Conservation (phyloP, 2,888 invertebrate genomes). For the Eilema sororculum region DNA sequence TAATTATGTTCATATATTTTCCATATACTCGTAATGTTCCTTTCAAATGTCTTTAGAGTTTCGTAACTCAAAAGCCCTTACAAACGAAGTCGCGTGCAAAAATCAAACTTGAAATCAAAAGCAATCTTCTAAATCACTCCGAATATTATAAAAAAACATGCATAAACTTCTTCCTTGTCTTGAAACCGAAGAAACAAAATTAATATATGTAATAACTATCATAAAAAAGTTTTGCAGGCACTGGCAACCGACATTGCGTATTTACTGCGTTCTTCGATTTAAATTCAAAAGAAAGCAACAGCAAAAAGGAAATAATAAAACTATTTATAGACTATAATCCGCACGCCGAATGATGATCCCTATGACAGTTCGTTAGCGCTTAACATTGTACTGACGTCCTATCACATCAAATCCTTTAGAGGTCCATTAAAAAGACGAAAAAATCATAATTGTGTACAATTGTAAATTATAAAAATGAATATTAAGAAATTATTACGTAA, state of each 20-base stretch:
- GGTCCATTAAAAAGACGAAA: too few species aligned
- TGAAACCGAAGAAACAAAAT: not conserved
- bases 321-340: too few species aligned
- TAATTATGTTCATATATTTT: not conserved
- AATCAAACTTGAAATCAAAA: not conserved
- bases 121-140: not conserved
- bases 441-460: too few species aligned
- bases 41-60: not conserved
- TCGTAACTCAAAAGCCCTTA: not conserved
- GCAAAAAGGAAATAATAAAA: not conserved
- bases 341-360: too few species aligned
- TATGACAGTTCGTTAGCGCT: too few species aligned
- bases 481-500: too few species aligned
- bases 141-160: not conserved
- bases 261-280: not conserved
- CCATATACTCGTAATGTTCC: not conserved
- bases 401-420: too few species aligned
- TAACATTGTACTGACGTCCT: too few species aligned
- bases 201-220: not conserved
- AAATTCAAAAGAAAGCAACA: not conserved
- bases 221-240: not conserved
- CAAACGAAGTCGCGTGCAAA: not conserved
- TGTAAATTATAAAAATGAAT: too few species aligned
- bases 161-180: not conserved
- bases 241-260: not conserved